These are phyloP conservation scores for Alligator sinensis DNA, from an alignment of 2,113 vertebrate genomes.

Conservation along the genomic window DNA sequence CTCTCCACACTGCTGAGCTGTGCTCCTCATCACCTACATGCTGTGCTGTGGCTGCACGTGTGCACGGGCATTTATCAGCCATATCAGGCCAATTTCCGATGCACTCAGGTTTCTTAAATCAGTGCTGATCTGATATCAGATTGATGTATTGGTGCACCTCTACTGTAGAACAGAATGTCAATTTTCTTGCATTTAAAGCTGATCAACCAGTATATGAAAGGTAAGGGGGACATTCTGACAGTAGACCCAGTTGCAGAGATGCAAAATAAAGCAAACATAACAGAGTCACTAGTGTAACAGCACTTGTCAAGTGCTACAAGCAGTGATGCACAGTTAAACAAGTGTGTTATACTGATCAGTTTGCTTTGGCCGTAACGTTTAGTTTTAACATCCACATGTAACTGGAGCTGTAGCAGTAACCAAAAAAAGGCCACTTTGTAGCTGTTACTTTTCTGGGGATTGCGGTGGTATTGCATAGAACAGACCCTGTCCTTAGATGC, in stretches of 20 bases:
- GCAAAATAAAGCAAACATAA: background rate
- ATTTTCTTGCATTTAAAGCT: background rate
- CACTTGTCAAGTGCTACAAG: slow-evolving; percentile 20
- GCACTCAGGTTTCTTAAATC: no score
- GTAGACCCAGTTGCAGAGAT: background rate
- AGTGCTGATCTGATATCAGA: no score
- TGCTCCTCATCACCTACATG: no score
- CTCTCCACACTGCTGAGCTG: no score
- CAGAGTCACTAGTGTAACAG: slow-evolving; percentile 2
- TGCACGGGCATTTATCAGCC: no score
- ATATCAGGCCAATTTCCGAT: no score
- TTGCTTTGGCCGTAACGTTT: background rate
- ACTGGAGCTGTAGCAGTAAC: background rate
- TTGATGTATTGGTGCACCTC: no score
- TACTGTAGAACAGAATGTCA: slow-evolving; percentile 3
- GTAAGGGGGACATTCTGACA: background rate
- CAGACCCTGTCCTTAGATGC: no score
- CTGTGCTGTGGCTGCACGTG: no score
- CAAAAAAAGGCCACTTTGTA: background rate
- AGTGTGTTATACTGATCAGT: background rate
- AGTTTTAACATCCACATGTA: background rate
- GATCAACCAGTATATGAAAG: background rate
- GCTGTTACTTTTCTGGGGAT: background rate
- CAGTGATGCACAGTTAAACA: background rate
- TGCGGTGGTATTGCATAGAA: background rate